Base-by-base conservation (phyloP, 2,888 invertebrate genomes). In the Synanthedon vespiformis region DNA sequence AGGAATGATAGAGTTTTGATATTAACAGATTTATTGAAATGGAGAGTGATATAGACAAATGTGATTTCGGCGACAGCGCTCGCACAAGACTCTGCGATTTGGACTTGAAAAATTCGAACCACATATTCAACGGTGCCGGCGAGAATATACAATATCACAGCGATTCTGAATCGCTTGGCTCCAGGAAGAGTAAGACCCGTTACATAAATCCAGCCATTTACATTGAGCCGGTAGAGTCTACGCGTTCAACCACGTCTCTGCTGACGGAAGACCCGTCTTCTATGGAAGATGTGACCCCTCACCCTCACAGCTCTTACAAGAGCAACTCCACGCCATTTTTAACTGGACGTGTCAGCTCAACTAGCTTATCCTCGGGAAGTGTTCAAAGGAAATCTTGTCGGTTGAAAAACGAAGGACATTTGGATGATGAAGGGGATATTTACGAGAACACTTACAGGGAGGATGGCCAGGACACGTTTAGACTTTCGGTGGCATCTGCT, bases 121-220 rank as follows among this genome's bases (percentile, higher is more conserved):
- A 87, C 56, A 63, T 87, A 13, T 84, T 87, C 57, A 81, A 86
- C 52, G 87, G 77, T 2, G 83, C 87, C 11, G 87, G 87, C 16
- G 87, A 87, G 60, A 76, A 86, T 54, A 62, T 82, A 27, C 78
- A 80, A 54, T 83, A 76, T 57, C 72, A 81, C 59, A 85, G 85
- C 62, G 87, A 86, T 59, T 81, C 83, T 0, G 87, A 87, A 57
- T 86, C 85, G 0, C 53, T 70, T 18, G 75, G 64, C 1, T 84
- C 85, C 2, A 69, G 72, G 50, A 79, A 80, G 52, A 83, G 81
- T 63, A 85, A 77, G 62, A 81, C 83, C 4, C 86, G 89, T 55
- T 89, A 89, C 62, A 88, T 91, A 52, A 90, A 91, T 66, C 88
- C 90, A 0, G 90, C 91, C 5, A 90, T 90, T 57, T 90, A 86